Evolutionary conservation across 2,113 vertebrate genomes (phyloP).

Genomic region (Polypterus senegalus): DNA sequence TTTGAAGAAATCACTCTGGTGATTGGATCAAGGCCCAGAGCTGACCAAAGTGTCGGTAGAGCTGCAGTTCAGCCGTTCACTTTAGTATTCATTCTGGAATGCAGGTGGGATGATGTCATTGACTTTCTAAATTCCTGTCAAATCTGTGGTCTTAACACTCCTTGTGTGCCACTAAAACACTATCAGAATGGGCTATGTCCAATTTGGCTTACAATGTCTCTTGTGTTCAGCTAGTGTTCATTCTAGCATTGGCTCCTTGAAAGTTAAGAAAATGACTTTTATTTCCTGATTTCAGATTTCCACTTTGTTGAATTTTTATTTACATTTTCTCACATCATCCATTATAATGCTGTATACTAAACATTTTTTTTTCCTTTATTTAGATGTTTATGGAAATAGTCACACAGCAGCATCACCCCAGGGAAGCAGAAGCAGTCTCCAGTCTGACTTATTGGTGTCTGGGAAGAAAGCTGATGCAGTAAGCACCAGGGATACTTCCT

Average conservation of each 20-base stretch:
- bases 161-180: no score
- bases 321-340: background rate
- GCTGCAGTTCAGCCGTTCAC: no score
- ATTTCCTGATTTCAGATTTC: background rate
- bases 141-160: no score
- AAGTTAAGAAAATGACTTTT: background rate
- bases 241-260: background rate
- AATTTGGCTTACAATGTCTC: no score
- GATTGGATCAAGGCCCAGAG: no score
- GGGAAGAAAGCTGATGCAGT: conserved; percentile 10
- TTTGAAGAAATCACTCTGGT: no score
- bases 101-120: no score
- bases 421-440: conserved; percentile 10
- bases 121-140: no score
- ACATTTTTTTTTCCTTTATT: conserved; percentile 19
- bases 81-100: no score
- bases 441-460: conserved; percentile 29
- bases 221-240: no score
- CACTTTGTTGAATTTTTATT: background rate
- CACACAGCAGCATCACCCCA: conserved; percentile 15
- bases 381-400: conserved; percentile 31
- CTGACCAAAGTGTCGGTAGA: no score
- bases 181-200: no score
- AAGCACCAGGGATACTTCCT: background rate
- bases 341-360: background rate